Conservation (phyloP, 2,113 vertebrate species). For the Phalacrocorax carbo region DNA sequence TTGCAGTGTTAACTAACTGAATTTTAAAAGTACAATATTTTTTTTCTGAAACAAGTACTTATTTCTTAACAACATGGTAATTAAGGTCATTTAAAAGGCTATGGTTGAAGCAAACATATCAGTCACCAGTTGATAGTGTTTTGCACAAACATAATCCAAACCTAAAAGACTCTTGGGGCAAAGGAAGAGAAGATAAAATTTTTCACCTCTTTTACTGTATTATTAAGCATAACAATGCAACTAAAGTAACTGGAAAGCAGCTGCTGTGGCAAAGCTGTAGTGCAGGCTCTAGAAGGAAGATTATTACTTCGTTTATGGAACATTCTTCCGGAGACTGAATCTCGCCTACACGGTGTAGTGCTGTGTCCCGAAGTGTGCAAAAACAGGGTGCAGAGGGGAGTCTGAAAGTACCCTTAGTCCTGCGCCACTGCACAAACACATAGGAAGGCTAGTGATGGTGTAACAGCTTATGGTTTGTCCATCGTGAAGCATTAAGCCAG, state of each 20-base stretch:
- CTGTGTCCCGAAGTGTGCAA: neutral
- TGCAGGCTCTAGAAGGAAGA: slow-evolving; percentile 1
- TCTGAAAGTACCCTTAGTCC: neutral
- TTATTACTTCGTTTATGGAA: neutral
- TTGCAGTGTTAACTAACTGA: slow-evolving; percentile 76
- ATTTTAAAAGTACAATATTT: slow-evolving; percentile 74
- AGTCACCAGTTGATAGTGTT: slow-evolving; percentile 68
- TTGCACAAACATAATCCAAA: slow-evolving; percentile 63
- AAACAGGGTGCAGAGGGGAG: neutral
- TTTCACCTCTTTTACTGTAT: slow-evolving; percentile 43
- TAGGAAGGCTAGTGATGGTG: neutral
- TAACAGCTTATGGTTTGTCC: neutral
- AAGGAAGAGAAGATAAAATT: slow-evolving; percentile 44
- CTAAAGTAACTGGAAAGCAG: slow-evolving; percentile 8
- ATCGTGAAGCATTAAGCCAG: neutral
- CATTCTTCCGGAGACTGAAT: neutral
- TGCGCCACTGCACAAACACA: neutral
- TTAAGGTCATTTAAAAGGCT: slow-evolving; percentile 74
- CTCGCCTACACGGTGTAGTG: neutral
- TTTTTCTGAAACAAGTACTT: slow-evolving; percentile 71
- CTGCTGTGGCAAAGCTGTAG: slow-evolving; percentile 47
- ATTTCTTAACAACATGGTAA: slow-evolving; percentile 72
- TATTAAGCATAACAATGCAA: slow-evolving; percentile 14
- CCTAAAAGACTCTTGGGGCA: slow-evolving; percentile 44
- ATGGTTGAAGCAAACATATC: slow-evolving; percentile 71